These are phyloP conservation scores for Erebia aethiops DNA, from an alignment of 2,888 invertebrate genomes.

Conservation along the genomic window DNA sequence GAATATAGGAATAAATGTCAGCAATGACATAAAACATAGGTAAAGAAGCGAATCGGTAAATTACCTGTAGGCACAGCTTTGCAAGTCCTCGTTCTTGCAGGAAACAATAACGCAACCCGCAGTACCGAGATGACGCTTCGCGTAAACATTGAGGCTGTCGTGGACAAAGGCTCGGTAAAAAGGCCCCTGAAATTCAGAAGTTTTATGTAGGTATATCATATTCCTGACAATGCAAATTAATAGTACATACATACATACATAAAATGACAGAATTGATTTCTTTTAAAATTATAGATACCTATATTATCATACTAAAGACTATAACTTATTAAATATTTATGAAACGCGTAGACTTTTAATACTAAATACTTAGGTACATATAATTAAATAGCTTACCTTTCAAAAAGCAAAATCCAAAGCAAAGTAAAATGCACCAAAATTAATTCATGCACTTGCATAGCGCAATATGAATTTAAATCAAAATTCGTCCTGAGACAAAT, in stretches of 20 bases:
- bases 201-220: neutral
- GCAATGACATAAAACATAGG: too few species aligned
- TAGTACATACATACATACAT: too few species aligned
- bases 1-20: too few species aligned
- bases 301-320: too few species aligned
- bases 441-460: neutral
- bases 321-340: too few species aligned
- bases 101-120: conserved; percentile 65
- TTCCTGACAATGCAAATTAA: neutral
- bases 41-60: neutral
- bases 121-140: conserved; percentile 56
- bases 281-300: too few species aligned
- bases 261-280: too few species aligned
- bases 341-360: too few species aligned
- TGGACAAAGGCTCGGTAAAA: conserved; percentile 76
- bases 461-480: neutral
- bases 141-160: conserved; percentile 73
- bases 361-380: neutral
- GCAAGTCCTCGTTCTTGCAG: conserved; percentile 62
- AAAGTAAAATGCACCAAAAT: neutral
- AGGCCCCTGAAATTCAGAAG: conserved; percentile 52
- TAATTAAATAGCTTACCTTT: conserved; percentile 4
- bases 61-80: conserved; percentile 72
- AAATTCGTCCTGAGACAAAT: neutral
- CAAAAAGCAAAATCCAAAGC: neutral